These are phyloP conservation scores for Microcebus ravelobensis DNA, from an alignment of 2,113 vertebrate genomes.

Conservation along the genomic window DNA sequence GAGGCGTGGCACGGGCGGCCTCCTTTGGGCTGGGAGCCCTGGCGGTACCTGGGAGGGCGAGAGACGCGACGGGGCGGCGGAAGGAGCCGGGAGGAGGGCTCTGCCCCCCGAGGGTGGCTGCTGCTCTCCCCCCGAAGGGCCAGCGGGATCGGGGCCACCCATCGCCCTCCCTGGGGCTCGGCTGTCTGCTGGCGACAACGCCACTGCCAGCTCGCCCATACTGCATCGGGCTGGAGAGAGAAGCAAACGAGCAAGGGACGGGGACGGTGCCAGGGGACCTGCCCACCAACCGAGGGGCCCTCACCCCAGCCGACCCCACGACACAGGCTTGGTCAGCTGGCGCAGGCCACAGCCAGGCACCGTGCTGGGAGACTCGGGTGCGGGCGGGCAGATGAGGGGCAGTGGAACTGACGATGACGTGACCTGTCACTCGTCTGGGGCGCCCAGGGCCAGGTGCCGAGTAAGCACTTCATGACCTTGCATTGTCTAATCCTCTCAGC, in stretches of 20 bases:
- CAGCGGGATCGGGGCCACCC: background rate
- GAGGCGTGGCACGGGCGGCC: background rate
- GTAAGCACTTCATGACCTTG: rapidly evolving
- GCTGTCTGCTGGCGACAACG: background rate
- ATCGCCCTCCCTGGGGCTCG: background rate
- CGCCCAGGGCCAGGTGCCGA: too few species aligned
- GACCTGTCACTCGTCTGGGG: background rate
- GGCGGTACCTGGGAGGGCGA: too few species aligned
- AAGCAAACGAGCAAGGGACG: background rate
- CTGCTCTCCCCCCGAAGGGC: background rate
- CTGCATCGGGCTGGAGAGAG: background rate
- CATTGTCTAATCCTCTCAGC: background rate
- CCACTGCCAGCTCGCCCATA: background rate
- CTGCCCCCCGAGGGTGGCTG: rapidly evolving
- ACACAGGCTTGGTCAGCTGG: background rate
- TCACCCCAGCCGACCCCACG: background rate
- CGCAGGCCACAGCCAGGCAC: background rate
- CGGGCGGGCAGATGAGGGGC: background rate
- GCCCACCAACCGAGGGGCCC: too few species aligned
- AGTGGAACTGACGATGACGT: background rate
- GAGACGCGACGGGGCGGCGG: background rate
- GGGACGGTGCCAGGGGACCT: background rate
- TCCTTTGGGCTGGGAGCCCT: background rate
- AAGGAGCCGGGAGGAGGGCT: too few species aligned
- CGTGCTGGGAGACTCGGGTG: background rate